A percentile compares a stretch with the other conserved stretches of the same genome.
phyloP scores from a whole-genome alignment of 2,888 invertebrate species.

The Eucera pruinosa region DNA sequence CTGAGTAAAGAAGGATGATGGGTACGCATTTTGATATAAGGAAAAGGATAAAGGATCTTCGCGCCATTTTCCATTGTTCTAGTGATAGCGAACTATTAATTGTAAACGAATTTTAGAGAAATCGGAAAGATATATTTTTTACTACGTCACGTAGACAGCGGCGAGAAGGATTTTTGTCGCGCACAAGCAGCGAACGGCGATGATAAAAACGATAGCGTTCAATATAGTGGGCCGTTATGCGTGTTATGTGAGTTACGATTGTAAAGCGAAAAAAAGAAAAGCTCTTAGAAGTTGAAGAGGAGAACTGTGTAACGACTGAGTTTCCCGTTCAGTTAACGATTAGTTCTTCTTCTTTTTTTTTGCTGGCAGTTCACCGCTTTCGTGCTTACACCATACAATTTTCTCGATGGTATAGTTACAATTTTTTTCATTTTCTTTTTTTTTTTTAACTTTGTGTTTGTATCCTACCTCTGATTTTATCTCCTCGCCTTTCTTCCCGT shows the following conservation, averaged over 20 bases:
- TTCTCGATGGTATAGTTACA: constrained; percentile 15
- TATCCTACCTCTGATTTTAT: neutral
- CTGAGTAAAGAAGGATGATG: constrained; percentile 31
- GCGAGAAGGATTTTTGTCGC: constrained; percentile 44
- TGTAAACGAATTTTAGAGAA: constrained; percentile 72
- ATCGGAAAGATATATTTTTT: constrained; percentile 78
- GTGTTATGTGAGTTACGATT: constrained; percentile 27
- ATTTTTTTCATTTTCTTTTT: too few relatives aligned
- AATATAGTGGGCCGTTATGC: too few relatives aligned
- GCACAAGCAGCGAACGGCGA: too few relatives aligned
- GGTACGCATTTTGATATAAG: constrained; percentile 33
- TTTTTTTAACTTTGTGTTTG: too few relatives aligned
- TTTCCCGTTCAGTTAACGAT: neutral
- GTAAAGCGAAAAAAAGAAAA: constrained; percentile 28
- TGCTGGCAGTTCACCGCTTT: constrained; percentile 32
- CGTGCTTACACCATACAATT: constrained; percentile 27
- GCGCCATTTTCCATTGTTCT: constrained; percentile 67
- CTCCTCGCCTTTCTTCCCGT: constrained; percentile 32
- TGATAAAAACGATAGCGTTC: too few relatives aligned
- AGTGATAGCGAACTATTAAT: constrained; percentile 69
- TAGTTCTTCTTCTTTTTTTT: constrained; percentile 29
- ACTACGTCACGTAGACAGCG: constrained; percentile 70
- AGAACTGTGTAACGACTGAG: constrained; percentile 20
- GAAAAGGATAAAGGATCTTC: constrained; percentile 17
- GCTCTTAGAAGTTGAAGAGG: constrained; percentile 1